A percentile compares a stretch with the other conserved stretches of the same genome.
These are phyloP conservation scores for Heliconius erato DNA, from an alignment of 2,888 invertebrate genomes.

Conservation along the genomic window DNA sequence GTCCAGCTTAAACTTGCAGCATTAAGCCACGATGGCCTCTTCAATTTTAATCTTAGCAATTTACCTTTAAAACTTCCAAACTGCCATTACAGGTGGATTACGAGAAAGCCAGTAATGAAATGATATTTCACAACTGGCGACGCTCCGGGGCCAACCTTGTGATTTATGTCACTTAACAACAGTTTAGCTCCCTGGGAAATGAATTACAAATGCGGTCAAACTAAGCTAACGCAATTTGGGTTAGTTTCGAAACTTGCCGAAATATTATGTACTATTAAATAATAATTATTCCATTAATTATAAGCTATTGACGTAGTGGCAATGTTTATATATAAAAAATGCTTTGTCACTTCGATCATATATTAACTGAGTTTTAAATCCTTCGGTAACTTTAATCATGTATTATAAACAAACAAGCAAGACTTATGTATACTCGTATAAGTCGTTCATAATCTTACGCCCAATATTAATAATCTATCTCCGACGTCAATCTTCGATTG, in stretches of 20 bases:
- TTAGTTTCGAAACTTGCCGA: conserved; percentile 21
- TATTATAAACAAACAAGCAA: too few relatives aligned
- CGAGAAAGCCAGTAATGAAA: conserved; percentile 1
- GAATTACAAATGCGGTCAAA: conserved; percentile 40
- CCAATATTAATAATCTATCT: too few relatives aligned
- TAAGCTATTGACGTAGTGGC: not conserved
- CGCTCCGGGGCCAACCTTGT: not conserved
- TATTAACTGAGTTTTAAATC: too few relatives aligned
- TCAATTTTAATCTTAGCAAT: not conserved
- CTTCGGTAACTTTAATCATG: too few relatives aligned
- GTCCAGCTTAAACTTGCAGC: too few relatives aligned
- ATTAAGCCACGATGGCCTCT: not conserved
- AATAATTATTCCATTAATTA: not conserved
- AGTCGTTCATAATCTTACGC: too few relatives aligned
- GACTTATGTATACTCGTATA: too few relatives aligned
- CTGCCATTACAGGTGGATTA: conserved; percentile 23
- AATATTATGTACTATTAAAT: conserved; percentile 2
- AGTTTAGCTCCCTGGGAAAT: conserved; percentile 39
- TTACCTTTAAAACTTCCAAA: conserved; percentile 1
- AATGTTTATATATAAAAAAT: too few relatives aligned
- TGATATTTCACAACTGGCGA: conserved; percentile 15
- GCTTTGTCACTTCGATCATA: too few relatives aligned
- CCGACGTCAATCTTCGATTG: too few relatives aligned
- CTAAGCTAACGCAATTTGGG: conserved; percentile 22
- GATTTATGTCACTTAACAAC: conserved; percentile 20